Conservation (phyloP, 2,888 invertebrate species). For the Drosophila sordidula region DNA sequence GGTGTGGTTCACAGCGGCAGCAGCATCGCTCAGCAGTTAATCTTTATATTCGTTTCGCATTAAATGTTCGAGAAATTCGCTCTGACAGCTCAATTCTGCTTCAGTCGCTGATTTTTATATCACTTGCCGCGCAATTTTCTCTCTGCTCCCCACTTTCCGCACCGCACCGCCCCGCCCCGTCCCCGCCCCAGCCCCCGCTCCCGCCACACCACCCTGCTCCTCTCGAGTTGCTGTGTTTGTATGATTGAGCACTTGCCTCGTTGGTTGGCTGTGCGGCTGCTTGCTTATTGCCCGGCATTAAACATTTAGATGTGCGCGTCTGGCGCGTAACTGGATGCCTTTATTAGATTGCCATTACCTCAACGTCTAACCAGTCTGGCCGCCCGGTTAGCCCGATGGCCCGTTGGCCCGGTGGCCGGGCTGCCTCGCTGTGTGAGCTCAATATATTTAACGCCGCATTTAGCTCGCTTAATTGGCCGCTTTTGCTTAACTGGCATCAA, state of each 20-base stretch:
- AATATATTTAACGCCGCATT: conserved; percentile 73
- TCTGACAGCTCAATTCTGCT: conserved; percentile 75
- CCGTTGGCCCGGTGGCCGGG: conserved; percentile 15
- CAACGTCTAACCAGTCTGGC: conserved; percentile 31
- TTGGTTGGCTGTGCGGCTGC: conserved; percentile 19
- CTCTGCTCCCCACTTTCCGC: neutral
- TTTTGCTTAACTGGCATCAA: conserved; percentile 71
- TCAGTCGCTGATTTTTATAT: conserved; percentile 68
- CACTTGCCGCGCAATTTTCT: conserved; percentile 50
- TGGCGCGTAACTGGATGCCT: conserved; percentile 55
- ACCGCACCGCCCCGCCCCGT: conserved; percentile 2
- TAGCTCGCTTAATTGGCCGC: conserved; percentile 73
- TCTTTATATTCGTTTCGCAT: conserved; percentile 77
- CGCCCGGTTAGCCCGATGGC: conserved; percentile 15
- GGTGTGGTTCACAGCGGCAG: conserved; percentile 12
- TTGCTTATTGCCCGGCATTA: conserved; percentile 65
- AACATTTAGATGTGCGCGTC: conserved; percentile 67
- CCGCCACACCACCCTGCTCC: conserved; percentile 9
- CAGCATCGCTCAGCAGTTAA: conserved; percentile 61
- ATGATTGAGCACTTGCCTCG: conserved; percentile 60
- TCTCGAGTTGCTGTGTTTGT: conserved; percentile 45
- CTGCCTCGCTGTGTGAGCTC: conserved; percentile 29
- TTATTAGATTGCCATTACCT: conserved; percentile 69
- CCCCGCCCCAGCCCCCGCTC: too few species aligned
- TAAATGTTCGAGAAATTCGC: conserved; percentile 75